Evolutionary conservation across 2,888 invertebrate genomes (phyloP), one percentile per base, ranked within the genome.

Genomic region (Lasioglossum figueresi): DNA sequence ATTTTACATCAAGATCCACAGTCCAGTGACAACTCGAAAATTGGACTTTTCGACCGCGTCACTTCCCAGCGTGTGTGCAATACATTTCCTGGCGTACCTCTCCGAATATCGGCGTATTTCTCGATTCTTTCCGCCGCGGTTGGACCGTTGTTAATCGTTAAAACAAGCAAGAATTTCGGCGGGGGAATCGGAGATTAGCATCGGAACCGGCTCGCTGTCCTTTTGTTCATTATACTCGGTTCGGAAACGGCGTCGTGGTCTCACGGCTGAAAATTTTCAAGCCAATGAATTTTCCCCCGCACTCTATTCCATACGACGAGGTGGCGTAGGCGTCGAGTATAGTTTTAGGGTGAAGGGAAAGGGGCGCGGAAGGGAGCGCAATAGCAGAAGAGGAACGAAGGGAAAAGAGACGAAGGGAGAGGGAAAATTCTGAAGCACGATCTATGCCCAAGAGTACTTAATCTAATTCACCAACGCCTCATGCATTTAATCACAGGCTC

Each of bases 401-500:
- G 48, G 48, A 19, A 71, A 59, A 59, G 56, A 45, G 66, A 75
- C n/a, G 70, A 56, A 79, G 66, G 45, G 45, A 40, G 82, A 45
- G 63, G 76, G 56, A 74, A 82, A 77, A 85, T 86, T 68, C 85
- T 83, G 82, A 79, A 85, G 85, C 85, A 82, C 88, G 88, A 88
- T 88, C 83, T 88, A 84, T 88, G 86, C 82, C 87, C 83, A 85
- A 87, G 88, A 86, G 86, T 86, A 79, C 86, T 88, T 88, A 88
- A 88, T 88, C 88, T 86, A 88, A 88, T 88, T 88, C 83, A 88
- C 80, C 81, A 78, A 52, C 76, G 88, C 86, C 84, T 84, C 88
- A 80, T 88, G 88, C 88, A 88, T 88, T 88, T 88, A 88, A 88
- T 88, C 88, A 79, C 85, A 75, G 84, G 88, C 83, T 86, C 87